Evolutionary conservation across 1,140 invertebrate species (phyloP), one percentile per base, ranked within the genome.

Genomic region (Rhagoletis pomonella): DNA sequence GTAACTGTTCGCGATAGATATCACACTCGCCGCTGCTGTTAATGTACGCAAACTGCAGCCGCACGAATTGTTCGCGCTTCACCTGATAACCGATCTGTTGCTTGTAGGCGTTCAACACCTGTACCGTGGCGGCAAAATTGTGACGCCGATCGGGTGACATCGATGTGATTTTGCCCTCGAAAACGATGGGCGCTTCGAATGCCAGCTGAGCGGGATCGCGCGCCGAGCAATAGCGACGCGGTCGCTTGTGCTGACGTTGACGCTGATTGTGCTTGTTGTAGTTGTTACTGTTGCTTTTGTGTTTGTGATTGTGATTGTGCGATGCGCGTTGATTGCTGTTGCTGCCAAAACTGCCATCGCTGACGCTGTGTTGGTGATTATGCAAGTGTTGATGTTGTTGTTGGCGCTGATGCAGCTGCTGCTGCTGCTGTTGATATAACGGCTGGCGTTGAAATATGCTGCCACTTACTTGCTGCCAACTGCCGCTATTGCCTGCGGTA

Each of bases 51-150:
- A 93, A 93, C 86, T 93, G 91, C 65, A 93, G 85, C 3, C 92
- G 88, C 6, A 93, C 89, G 17, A 90, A 88, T 58, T 95, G 92
- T 55, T 84, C 39, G 47, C 77, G 73, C 17, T 81, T 81, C 86
- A 95, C 92, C 87, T 93, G 93, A 81, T 94, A 94, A 19, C 94
- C 93, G 67, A 93, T 90, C 88, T 95, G 94, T 89, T 95, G 95
- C 90, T 96, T 96, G 90, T 94, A 95, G 85, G 95, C 94, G 58
- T 94, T 93, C 89, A 94, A 94, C 81, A 96, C 95, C 90, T 95
- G 95, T 92, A 96, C 96, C 17, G 95, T 95, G 87, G 95, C 95
- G 69, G 95, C 94, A 92, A 95, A 95, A 89, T 94, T 95, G 55
- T 94, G 92, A 55, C 94, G 94, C 39, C 94, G 93, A 87, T 94